Percentiles rank a stretch among this genome's conserved stretches.
Conservation (phyloP, 2,888 invertebrate species). For the Cephus pygmeus region DNA sequence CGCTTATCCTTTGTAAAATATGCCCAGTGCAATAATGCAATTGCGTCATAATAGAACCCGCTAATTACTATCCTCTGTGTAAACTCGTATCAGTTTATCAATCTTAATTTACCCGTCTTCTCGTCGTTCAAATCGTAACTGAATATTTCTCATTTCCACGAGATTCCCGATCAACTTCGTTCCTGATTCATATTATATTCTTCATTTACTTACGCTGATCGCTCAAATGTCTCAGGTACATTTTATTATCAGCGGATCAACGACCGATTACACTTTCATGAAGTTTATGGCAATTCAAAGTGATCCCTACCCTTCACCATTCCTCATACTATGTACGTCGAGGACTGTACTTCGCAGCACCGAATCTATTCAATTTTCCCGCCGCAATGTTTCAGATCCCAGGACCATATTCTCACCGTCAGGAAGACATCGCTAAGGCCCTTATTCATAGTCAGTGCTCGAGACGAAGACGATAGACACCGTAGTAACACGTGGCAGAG, state of each 20-base stretch:
- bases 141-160: neutral
- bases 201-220: neutral
- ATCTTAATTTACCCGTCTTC: too few species aligned
- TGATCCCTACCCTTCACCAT: neutral
- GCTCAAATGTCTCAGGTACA: neutral
- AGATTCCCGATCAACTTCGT: neutral
- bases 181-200: neutral
- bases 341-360: neutral
- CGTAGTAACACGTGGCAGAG: too few species aligned
- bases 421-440: neutral
- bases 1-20: too few species aligned
- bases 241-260: neutral
- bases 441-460: too few species aligned
- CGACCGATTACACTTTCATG: neutral
- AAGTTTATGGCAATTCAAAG: neutral
- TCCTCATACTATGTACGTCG: neutral
- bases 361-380: neutral
- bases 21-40: too few species aligned
- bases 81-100: too few species aligned
- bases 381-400: neutral
- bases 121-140: too few species aligned
- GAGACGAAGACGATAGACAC: too few species aligned
- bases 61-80: too few species aligned
- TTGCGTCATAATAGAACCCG: too few species aligned
- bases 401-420: neutral